These are phyloP conservation scores for Oryzias dopingdopingensis DNA, from an alignment of 2,797 vertebrate species.

Conservation along the genomic window DNA sequence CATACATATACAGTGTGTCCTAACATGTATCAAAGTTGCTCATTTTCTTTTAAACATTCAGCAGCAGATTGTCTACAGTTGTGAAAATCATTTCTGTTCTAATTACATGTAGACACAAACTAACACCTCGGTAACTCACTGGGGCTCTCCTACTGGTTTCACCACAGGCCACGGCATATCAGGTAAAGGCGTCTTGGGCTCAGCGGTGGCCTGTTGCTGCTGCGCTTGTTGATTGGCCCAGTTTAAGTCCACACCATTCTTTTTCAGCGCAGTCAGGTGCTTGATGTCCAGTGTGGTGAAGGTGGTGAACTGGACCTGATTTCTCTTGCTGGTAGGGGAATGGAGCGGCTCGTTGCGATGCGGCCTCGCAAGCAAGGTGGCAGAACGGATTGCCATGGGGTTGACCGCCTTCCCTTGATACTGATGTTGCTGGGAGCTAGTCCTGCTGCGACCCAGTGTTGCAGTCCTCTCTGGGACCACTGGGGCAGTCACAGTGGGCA, in stretches of 20 bases:
- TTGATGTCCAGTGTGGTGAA: conserved; percentile 85
- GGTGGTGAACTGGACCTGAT: conserved; percentile 94
- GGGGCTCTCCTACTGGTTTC: conserved; percentile 58
- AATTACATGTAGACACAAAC: conserved; percentile 3
- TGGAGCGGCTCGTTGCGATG: conserved; percentile 78
- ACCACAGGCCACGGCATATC: conserved; percentile 77
- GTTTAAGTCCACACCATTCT: conserved; percentile 79
- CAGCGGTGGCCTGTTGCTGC: conserved; percentile 49
- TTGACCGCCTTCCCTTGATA: conserved; percentile 60
- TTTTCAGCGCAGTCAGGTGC: conserved; percentile 76
- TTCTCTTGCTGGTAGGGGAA: conserved; percentile 93
- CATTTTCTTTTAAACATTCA: conserved; percentile 14
- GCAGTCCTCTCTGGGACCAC: conserved; percentile 83
- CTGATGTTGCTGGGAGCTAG: conserved; percentile 67
- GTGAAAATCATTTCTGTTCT: background rate
- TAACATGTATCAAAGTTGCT: conserved; percentile 21
- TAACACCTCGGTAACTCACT: conserved; percentile 33
- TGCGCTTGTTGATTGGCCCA: conserved; percentile 83
- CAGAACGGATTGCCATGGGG: conserved; percentile 70
- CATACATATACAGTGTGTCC: conserved; percentile 19
- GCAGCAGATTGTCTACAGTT: background rate
- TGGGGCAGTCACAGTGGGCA: conserved; percentile 59
- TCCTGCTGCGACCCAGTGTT: conserved; percentile 78
- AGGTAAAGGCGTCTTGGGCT: conserved; percentile 59
- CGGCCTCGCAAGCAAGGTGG: conserved; percentile 70